Evolutionary conservation across 2,888 invertebrate species (phyloP), one percentile per base, ranked within the genome.

Genomic region (Coleophora deauratella): DNA sequence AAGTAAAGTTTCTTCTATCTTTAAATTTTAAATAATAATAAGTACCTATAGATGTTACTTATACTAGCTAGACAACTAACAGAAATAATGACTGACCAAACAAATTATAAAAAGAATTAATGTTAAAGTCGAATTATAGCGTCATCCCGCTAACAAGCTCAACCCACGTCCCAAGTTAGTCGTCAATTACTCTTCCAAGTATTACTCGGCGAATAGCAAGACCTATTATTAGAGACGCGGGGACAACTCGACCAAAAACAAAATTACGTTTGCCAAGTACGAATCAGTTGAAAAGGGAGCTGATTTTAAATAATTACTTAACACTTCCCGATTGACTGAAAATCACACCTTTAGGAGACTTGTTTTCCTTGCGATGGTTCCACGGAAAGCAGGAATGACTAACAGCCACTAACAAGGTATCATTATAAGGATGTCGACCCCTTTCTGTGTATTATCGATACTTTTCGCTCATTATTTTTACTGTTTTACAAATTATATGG

Each of bases 311-410:
- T 75, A 72, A 77, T 79, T 76, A 74, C 71, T 72, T 77, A 72
- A 76, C 81, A 80, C 79, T 72, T 72, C 67, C 68, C 66, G 63
- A 61, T 59, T 64, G 57, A 55, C 58, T 59, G 62, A 56, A 81
- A 79, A 80, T 82, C 79, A 81, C 80, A 81, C 80, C 78, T 79
- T 79, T 70, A 66, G 76, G 69, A 69, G 70, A 68, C 71, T 72
- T 68, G 62, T 71, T 76, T 71, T 68, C 70, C 66, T 69, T 63
- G 59, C 59, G 43, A 54, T 50, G 55, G 57, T 61, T 59, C 63
- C 60, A 56, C 58, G 56, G 60, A 54, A 59, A 59, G 51, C 54
- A 49, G 62, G 69, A 73, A 73, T 73, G 73, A 75, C 72, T 77
- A 74, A 77, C 74, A 72, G 65, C 62, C 71, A 71, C 75, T 84